phyloP scores from a whole-genome alignment of 2,797 vertebrate species.

The Rhabdomys pumilio region DNA sequence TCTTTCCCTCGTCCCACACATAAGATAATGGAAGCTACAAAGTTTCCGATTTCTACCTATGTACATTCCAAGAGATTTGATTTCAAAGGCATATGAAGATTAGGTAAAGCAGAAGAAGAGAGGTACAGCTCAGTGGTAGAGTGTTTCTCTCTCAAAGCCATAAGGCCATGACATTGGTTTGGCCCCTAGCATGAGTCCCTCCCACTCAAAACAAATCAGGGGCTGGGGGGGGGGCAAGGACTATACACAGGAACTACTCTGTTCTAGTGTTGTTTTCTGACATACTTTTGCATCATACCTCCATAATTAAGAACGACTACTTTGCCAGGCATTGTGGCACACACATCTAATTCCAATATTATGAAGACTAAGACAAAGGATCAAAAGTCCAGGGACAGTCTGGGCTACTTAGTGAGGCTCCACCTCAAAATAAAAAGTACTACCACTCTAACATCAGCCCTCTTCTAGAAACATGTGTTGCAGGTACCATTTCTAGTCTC shows the following conservation, averaged over 20 bases:
- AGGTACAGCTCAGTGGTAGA: not conserved
- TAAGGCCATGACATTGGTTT: not conserved
- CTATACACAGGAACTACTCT: not conserved
- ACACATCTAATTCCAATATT: not conserved
- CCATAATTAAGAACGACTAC: conserved; percentile 33
- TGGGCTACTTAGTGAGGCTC: not conserved
- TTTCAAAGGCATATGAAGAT: conserved; percentile 2
- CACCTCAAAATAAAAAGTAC: not conserved
- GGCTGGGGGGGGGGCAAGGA: not conserved
- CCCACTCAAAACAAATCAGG: no score
- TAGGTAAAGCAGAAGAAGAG: not conserved
- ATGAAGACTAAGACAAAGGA: not conserved
- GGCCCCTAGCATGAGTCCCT: not conserved
- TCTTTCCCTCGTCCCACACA: not conserved
- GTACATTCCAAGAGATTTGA: not conserved
- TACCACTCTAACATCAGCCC: not conserved
- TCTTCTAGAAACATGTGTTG: conserved; percentile 14
- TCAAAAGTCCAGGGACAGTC: not conserved
- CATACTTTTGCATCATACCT: not conserved
- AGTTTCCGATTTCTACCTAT: not conserved
- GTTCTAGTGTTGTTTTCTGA: not conserved
- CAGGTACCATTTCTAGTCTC: conserved; percentile 32
- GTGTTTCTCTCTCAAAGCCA: not conserved
- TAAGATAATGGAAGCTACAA: not conserved
- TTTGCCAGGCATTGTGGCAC: not conserved